Base-by-base conservation (phyloP, 2,888 invertebrate species). In the Mycalesis mineus region DNA sequence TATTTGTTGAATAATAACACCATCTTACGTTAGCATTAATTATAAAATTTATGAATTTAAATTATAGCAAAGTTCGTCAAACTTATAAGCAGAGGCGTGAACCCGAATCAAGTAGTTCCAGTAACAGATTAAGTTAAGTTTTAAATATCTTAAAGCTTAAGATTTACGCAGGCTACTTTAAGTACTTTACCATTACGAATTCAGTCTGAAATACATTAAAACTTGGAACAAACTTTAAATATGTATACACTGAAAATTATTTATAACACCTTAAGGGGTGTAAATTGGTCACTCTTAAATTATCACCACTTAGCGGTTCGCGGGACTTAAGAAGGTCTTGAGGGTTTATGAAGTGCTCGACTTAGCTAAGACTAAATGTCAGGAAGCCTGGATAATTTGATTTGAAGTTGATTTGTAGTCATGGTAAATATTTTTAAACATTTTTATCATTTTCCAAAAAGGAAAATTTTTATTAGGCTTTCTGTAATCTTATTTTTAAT, bases 341-440 rank as follows among this genome's bases (percentile, higher is more conserved):
- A 7, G 13, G n/a, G 37, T 13, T n/a, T 37, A 6, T 22, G 22
- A 49, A 37, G 49, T 37, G 28, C 49, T 28, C 7, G 28, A 39
- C 60, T 57, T 29, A 44, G 57, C 57, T 40, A 50, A 53, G 57
- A 54, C 40, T 29, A 29, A 57, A 56, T 22, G n/a, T n/a, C n/a
- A n/a, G n/a, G n/a, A n/a, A n/a, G n/a, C n/a, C n/a, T n/a, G n/a
- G n/a, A n/a, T n/a, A n/a, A n/a, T n/a, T n/a, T n/a, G n/a, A n/a
- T n/a, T n/a, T n/a, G n/a, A n/a, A n/a, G n/a, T n/a, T n/a, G n/a
- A n/a, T n/a, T n/a, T n/a, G n/a, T n/a, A n/a, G n/a, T n/a, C n/a
- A n/a, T n/a, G n/a, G n/a, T n/a, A n/a, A n/a, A n/a, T n/a, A n/a
- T n/a, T n/a, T n/a, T n/a, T n/a, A n/a, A n/a, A n/a, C n/a, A n/a